These are phyloP conservation scores for Orthochromis malagaraziensis DNA, from an alignment of 2,113 vertebrate species.

Conservation along the genomic window DNA sequence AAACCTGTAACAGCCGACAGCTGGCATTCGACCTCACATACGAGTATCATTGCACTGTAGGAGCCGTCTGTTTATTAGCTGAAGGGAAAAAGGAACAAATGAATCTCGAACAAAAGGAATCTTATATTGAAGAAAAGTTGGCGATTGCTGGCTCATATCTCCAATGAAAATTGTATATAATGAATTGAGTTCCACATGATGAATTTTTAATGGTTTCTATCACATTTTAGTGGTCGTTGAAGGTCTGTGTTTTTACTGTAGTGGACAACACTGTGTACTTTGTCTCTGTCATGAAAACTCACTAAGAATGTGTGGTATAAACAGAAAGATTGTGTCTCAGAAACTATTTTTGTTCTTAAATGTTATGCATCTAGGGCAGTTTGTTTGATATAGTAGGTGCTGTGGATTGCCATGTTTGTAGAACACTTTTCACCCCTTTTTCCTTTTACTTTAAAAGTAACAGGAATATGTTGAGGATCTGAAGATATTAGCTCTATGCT, in stretches of 20 bases:
- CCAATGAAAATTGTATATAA: conserved; percentile 62
- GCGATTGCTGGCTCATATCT: conserved; percentile 43
- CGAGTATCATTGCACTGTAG: conserved; percentile 44
- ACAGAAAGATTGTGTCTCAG: conserved; percentile 44
- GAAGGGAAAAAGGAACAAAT: conserved; percentile 31
- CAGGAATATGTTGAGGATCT: conserved; percentile 40
- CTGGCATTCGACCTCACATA: conserved; percentile 25
- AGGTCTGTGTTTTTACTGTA: conserved; percentile 64
- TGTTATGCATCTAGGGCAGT: conserved; percentile 41
- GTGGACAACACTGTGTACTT: conserved; percentile 62
- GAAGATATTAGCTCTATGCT: conserved; percentile 33
- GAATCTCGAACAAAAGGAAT: conserved; percentile 39
- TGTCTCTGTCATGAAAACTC: conserved; percentile 57
- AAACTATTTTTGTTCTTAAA: conserved; percentile 42
- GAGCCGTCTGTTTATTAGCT: conserved; percentile 23
- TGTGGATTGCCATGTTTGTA: conserved; percentile 46
- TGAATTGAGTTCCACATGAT: conserved; percentile 32
- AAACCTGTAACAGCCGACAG: conserved; percentile 25
- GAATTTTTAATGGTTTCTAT: conserved; percentile 45
- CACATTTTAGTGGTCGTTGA: conserved; percentile 61
- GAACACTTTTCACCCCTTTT: not conserved
- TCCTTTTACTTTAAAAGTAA: conserved; percentile 28
- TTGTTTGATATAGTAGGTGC: conserved; percentile 42
- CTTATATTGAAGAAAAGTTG: conserved; percentile 23
- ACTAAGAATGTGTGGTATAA: conserved; percentile 57